Conservation (phyloP, 2,888 invertebrate genomes). For the Ypsolopha scabrella region DNA sequence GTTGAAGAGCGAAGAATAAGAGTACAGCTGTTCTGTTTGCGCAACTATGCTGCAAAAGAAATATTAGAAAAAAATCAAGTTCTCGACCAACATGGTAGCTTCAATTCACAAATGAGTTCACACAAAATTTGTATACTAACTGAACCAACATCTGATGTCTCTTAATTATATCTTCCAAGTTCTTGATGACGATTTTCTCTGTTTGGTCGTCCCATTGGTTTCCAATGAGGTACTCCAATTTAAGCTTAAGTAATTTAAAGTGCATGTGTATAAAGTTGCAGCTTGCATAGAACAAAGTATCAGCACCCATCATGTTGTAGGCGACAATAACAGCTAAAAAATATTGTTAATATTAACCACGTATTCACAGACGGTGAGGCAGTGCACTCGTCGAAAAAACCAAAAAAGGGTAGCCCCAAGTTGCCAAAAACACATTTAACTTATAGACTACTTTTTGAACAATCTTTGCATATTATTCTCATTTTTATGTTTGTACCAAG, state of each 20-base stretch:
- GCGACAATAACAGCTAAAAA: constrained; percentile 33
- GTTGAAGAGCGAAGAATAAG: constrained; percentile 38
- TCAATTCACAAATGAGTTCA: too few species aligned
- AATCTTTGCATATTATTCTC: constrained; percentile 14
- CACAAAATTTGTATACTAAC: constrained; percentile 20
- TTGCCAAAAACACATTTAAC: too few species aligned
- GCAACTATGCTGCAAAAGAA: constrained; percentile 33
- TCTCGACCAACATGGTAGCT: too few species aligned
- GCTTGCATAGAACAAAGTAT: constrained; percentile 32
- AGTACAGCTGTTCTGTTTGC: constrained; percentile 32
- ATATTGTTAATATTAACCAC: background rate
- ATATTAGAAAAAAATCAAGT: background rate
- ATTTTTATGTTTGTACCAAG: too few species aligned
- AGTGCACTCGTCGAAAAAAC: too few species aligned
- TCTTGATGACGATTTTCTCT: constrained; percentile 13
- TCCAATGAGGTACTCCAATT: constrained; percentile 22
- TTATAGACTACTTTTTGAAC: too few species aligned
- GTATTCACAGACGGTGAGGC: too few species aligned
- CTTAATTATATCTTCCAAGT: constrained; percentile 20
- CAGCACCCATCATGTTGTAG: constrained; percentile 28
- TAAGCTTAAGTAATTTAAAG: constrained; percentile 31
- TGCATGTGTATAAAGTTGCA: constrained; percentile 44
- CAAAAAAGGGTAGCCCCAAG: too few species aligned
- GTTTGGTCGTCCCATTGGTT: constrained; percentile 4
- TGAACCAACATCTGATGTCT: constrained; percentile 40